Conservation (phyloP, 1,140 invertebrate species). For the Drosophila littoralis region DNA sequence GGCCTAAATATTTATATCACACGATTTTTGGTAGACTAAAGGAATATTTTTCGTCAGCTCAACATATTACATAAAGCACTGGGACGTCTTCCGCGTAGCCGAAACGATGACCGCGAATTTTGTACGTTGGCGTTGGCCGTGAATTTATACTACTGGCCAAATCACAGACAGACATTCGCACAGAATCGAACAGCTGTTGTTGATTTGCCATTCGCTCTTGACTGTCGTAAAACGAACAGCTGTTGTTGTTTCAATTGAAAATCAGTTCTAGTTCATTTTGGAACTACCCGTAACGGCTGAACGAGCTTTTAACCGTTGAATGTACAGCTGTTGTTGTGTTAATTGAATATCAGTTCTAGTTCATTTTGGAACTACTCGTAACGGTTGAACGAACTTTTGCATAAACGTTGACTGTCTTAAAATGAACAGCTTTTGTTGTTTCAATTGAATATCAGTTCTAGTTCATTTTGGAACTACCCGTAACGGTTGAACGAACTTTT, state of each 20-base stretch:
- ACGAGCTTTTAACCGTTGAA: not conserved
- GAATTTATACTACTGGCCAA: conserved; percentile 46
- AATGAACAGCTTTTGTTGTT: conserved; percentile 4
- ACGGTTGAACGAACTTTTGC: too few relatives aligned
- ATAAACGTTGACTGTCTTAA: too few relatives aligned
- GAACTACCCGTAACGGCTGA: not conserved
- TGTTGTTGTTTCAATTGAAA: not conserved
- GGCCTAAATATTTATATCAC: conserved; percentile 27
- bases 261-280: not conserved
- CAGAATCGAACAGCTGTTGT: conserved; percentile 20
- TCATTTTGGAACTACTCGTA: not conserved
- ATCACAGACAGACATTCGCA: conserved; percentile 21
- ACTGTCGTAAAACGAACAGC: not conserved
- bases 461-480: not conserved
- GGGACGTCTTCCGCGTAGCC: conserved; percentile 43
- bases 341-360: not conserved
- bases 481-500: not conserved
- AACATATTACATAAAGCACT: conserved; percentile 68
- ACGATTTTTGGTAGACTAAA: conserved; percentile 13
- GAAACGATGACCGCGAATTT: conserved; percentile 62
- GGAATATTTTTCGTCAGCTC: conserved; percentile 50
- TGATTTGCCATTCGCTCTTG: conserved; percentile 33
- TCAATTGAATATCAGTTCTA: not conserved
- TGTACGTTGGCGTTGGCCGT: conserved; percentile 44
- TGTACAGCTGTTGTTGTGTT: conserved; percentile 6